Evolutionary conservation across 2,888 invertebrate species (phyloP).

Genomic region (Xanthia togata): DNA sequence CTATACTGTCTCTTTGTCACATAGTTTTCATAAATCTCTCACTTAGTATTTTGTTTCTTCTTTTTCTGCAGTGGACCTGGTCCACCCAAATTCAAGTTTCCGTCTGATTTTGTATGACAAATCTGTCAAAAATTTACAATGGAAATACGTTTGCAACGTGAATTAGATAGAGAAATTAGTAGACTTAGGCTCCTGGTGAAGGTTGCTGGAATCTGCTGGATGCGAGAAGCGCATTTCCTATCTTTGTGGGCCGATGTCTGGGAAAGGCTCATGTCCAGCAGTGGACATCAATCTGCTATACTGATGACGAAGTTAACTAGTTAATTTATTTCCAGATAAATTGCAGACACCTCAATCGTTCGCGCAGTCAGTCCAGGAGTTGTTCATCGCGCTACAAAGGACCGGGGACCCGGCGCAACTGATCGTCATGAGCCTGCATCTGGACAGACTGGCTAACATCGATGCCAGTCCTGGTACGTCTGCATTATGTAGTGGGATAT

Average conservation of each 20-base stretch:
- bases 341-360: constrained; percentile 98
- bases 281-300: not conserved
- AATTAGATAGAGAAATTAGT: not conserved
- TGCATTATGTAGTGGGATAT: not conserved
- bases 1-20: too few relatives aligned
- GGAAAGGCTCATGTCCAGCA: not conserved
- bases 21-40: not conserved
- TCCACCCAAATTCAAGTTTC: not conserved
- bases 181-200: not conserved
- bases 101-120: not conserved
- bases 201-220: not conserved
- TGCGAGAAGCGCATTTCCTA: too few relatives aligned
- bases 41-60: not conserved
- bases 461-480: constrained; percentile 94
- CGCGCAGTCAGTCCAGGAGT: constrained; percentile 96
- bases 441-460: constrained; percentile 96
- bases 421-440: constrained; percentile 93
- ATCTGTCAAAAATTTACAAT: not conserved
- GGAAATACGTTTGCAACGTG: not conserved
- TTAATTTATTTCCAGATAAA: constrained; percentile 91
- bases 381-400: constrained; percentile 96
- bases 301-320: not conserved
- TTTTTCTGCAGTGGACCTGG: not conserved
- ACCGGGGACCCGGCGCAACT: constrained; percentile 95
- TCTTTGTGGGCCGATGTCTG: not conserved